Percentiles rank a stretch among this genome's conserved stretches.
Conservation (phyloP, 2,113 vertebrate genomes). For the Entosphenus tridentatus region DNA sequence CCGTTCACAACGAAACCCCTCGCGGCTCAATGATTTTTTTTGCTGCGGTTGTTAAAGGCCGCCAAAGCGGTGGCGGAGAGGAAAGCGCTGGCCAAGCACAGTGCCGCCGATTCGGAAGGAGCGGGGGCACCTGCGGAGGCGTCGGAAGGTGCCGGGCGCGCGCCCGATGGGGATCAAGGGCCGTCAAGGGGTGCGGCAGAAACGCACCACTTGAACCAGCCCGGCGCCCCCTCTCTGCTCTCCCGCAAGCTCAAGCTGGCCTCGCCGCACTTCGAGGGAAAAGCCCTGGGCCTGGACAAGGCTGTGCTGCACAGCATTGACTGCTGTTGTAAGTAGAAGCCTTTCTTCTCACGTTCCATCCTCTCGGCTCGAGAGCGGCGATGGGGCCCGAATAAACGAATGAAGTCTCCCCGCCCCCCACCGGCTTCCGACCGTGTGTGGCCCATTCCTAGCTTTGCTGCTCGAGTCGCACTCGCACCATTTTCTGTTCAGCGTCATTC, state of each 20-base stretch:
- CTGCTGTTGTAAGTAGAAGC: conserved; percentile 48
- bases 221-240: conserved; percentile 26
- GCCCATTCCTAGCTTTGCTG: too few species aligned
- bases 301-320: conserved; percentile 92
- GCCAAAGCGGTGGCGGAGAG: conserved; percentile 65
- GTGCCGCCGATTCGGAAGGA: conserved; percentile 40
- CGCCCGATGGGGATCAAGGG: too few species aligned
- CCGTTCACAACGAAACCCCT: neutral
- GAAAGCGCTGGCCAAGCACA: conserved; percentile 42
- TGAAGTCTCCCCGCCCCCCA: too few species aligned
- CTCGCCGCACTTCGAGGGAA: conserved; percentile 80
- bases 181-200: neutral
- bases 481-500: too few species aligned
- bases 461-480: too few species aligned
- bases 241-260: conserved; percentile 48
- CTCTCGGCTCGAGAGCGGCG: too few species aligned
- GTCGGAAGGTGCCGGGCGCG: too few species aligned
- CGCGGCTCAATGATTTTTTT: neutral
- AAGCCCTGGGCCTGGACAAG: conserved; percentile 82
- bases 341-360: too few species aligned
- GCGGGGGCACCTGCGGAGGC: conserved; percentile 13
- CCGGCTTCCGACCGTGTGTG: too few species aligned
- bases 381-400: too few species aligned
- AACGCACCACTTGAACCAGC: neutral
- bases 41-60: conserved; percentile 26